Percentiles rank a stretch among this genome's conserved stretches.
phyloP scores from a whole-genome alignment of 2,113 vertebrate genomes.

The Oceanodroma tethys region DNA sequence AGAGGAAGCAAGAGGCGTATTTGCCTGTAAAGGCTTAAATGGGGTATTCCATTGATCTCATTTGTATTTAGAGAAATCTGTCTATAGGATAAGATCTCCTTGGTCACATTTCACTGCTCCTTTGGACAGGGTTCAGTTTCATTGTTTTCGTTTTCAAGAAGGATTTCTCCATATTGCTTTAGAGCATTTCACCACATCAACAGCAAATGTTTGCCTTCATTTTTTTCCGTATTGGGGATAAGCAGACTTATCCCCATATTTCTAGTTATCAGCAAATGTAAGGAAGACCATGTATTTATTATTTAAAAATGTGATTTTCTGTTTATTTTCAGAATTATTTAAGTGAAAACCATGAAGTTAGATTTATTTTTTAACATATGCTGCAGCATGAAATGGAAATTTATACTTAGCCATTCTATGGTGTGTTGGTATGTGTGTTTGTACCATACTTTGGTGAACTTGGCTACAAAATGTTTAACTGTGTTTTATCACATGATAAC shows the following conservation, averaged over 20 bases:
- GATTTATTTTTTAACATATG: background rate
- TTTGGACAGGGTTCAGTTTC: background rate
- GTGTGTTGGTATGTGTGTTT: background rate
- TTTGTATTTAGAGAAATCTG: background rate
- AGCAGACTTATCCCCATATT: background rate
- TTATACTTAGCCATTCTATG: background rate
- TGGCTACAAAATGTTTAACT: background rate
- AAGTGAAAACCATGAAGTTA: background rate
- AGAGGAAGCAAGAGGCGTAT: background rate
- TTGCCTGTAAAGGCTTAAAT: background rate
- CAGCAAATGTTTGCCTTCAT: background rate
- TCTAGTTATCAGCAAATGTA: background rate
- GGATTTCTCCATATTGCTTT: background rate
- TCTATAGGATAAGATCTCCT: background rate
- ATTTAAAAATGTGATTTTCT: background rate
- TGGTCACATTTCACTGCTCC: background rate
- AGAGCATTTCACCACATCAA: background rate
- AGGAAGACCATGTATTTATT: background rate
- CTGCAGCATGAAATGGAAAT: background rate
- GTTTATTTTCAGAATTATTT: background rate
- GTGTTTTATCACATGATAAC: background rate
- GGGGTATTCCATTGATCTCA: background rate
- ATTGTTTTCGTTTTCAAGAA: background rate
- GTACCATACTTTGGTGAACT: background rate
- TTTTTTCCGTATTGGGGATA: background rate